Percentiles rank a stretch among this genome's conserved stretches.
phyloP scores from a whole-genome alignment of 2,888 invertebrate species.

The Chydorus sphaericus region DNA sequence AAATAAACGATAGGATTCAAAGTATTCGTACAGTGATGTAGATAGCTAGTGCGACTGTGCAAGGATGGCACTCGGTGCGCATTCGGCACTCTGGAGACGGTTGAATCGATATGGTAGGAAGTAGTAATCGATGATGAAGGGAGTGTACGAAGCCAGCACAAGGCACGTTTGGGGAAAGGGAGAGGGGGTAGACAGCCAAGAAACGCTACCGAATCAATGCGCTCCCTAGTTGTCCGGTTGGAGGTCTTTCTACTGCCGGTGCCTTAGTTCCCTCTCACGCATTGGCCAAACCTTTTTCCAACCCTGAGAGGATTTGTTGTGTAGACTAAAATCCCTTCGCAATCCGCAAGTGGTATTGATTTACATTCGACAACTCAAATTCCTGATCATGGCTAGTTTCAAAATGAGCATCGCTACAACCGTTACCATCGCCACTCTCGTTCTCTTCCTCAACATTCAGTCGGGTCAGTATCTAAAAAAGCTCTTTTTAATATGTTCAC shows the following conservation, averaged over 20 bases:
- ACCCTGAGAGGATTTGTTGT: not conserved
- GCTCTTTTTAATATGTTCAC: no score
- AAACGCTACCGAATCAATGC: constrained; percentile 1
- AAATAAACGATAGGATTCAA: no score
- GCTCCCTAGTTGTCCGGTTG: not conserved
- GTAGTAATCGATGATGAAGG: not conserved
- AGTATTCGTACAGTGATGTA: no score
- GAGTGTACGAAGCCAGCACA: not conserved
- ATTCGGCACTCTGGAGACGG: not conserved
- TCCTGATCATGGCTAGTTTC: not conserved
- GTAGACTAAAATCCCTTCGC: not conserved
- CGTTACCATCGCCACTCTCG: not conserved
- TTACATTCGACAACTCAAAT: not conserved
- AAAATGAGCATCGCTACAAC: not conserved
- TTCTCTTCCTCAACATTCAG: not conserved
- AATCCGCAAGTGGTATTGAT: not conserved
- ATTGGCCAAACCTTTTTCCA: not conserved
- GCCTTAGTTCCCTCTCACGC: not conserved
- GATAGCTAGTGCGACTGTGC: constrained; percentile 6
- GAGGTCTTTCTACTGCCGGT: constrained; percentile 4
- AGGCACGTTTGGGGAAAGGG: not conserved
- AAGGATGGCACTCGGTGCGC: not conserved
- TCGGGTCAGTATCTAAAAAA: not conserved
- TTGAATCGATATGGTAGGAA: not conserved
- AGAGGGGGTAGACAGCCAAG: not conserved